Base-by-base conservation (phyloP, 2,888 invertebrate species). In the Erannis defoliaria region DNA sequence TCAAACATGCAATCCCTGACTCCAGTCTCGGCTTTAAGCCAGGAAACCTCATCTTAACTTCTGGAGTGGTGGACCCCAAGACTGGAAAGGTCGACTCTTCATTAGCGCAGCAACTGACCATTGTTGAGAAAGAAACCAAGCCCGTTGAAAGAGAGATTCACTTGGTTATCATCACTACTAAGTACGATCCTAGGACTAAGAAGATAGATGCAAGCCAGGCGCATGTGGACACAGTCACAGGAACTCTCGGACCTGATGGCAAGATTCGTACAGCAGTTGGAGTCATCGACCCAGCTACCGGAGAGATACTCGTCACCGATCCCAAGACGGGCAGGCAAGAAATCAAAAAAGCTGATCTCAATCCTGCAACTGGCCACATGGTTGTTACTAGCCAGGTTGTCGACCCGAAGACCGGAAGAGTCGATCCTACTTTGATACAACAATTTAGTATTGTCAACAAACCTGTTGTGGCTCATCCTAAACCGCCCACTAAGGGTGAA, bases 241-340 rank as follows among this genome's bases (percentile, higher is more conserved):
- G 95, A 38, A 90, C 92, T 21, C 87, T 95, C 4, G 94, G 88
- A 12, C 76, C 89, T 26, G 92, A 93, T 74, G 93, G 93, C 23
- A 93, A 86, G 72, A 92, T 93, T 58, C 84, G 85, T 31, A 95
- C 96, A 5, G 95, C 95, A 74, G 93, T 95, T 57, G 96, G 96
- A 12, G 87, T 94, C 37, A 92, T 96, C 26, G 95, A 96, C 73
- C 94, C 94, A 0, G 90, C 94, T 64, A 94, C 94, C 21, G 95
- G 95, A 29, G 92, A 93, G 75, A 89, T 93, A n/a, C 75, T 85
- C 8, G 73, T 88, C 5, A 89, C 89, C 5, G 90, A 93, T 68
- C 91, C 91, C 1, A 87, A 78, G 66, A 92, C 93, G 1, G 93
- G 93, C 19, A 90, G 84, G 58, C 86, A 94, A 64, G 94, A 95